Conservation (phyloP, 2,113 vertebrate species). For the Antechinus stuartii region DNA sequence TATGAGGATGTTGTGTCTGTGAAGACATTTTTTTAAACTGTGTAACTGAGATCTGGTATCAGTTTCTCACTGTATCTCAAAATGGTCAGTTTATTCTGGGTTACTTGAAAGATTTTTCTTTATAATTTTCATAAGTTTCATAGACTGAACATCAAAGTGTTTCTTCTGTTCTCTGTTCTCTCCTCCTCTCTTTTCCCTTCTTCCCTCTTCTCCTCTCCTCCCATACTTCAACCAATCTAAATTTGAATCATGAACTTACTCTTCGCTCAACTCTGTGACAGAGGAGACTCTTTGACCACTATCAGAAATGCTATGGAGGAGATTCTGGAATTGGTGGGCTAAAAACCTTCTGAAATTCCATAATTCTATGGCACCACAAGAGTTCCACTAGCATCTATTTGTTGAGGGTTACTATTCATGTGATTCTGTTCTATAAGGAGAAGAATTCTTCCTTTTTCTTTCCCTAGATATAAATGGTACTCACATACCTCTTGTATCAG, state of each 20-base stretch:
- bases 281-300: slow-evolving; percentile 81
- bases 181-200: too few species aligned
- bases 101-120: slow-evolving; percentile 78
- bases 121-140: slow-evolving; percentile 80
- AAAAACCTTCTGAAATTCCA: neutral
- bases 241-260: neutral
- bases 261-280: slow-evolving; percentile 56
- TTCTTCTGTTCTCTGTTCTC: neutral
- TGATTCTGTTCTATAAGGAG: neutral
- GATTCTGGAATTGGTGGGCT: neutral
- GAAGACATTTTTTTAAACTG: slow-evolving; percentile 64
- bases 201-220: neutral
- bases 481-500: neutral
- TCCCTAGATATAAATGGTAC: neutral
- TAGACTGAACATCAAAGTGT: slow-evolving; percentile 80
- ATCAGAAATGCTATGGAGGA: slow-evolving; percentile 37
- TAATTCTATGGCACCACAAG: slow-evolving; percentile 77
- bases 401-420: neutral
- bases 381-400: neutral
- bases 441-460: neutral
- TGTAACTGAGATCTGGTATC: slow-evolving; percentile 55
- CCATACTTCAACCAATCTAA: neutral
- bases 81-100: slow-evolving; percentile 76
- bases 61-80: slow-evolving; percentile 69
- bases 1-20: neutral